Evolutionary conservation across 2,113 vertebrate species (phyloP), one percentile per base, ranked within the genome.

Genomic region (Leptocoma aspasia): DNA sequence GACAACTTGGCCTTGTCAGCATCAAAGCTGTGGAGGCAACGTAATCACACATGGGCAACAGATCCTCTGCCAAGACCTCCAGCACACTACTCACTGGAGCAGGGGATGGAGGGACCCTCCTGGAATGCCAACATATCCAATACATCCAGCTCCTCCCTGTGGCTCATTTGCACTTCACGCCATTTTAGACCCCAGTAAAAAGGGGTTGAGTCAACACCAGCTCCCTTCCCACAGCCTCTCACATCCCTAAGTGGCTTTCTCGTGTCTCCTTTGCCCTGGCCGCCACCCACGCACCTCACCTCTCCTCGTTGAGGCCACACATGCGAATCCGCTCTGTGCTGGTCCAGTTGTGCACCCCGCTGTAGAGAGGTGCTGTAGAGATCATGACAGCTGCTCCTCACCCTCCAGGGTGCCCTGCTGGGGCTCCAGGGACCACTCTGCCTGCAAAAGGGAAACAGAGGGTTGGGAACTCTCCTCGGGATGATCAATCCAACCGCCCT

Each of bases 271-370:
- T 11, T 16, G 39, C 76, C 59, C 44, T 7, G 10, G 28, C 39
- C 3, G 13, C 75, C 56, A 1, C 92, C 83, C 93, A 92, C 94
- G 80, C 95, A 96, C 96, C 97, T 98, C 97, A 98, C 97, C 97
- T 98, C 97, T 98, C 98, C 95, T 98, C 98, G 96, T 98, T 98
- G 97, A 98, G 98, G 96, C 98, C 98, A 91, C 98, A 98, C 98
- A 98, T 98, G 97, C 97, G 98, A 97, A 98, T 97, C 73, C 97
- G 96, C 93, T 98, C 97, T 89, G 97, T 95, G 90, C 97, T 96
- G 92, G 97, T 97, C 97, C 97, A 98, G 97, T 97, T 97, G 95
- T 97, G 98, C 94, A 98, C 98, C 86, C 97, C 92, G 18, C 97
- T 97, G 85, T 97, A 98, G 33, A 98, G 98, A 85, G 98, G 98